Evolutionary conservation across 2,888 invertebrate genomes (phyloP).

Genomic region (Dicycla oo): DNA sequence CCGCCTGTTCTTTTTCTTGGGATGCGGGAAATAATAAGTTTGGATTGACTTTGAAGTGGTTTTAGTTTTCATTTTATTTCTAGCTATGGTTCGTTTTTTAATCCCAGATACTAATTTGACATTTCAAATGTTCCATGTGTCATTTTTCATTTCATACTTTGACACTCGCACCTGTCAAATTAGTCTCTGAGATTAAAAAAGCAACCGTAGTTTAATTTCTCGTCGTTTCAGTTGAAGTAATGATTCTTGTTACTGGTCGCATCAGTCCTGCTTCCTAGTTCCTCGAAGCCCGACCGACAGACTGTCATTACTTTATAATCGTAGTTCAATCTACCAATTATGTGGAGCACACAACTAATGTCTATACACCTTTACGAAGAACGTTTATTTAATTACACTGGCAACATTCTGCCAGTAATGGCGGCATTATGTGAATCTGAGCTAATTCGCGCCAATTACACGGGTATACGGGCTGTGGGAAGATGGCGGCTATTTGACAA

Average conservation of each 20-base stretch:
- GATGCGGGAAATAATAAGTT: not conserved
- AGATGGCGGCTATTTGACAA: constrained; percentile 61
- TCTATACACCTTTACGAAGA: constrained; percentile 43
- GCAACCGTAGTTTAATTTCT: not conserved
- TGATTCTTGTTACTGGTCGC: constrained; percentile 27
- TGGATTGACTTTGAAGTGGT: not conserved
- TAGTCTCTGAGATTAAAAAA: too few relatives aligned
- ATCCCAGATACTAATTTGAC: too few relatives aligned
- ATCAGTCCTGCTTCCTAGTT: constrained; percentile 26
- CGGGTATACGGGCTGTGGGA: constrained; percentile 76
- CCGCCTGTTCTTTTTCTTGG: not conserved
- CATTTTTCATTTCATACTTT: too few relatives aligned
- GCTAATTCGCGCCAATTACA: constrained; percentile 72
- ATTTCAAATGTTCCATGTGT: too few relatives aligned
- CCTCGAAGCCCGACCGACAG: constrained; percentile 25
- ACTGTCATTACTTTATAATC: constrained; percentile 51
- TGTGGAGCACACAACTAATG: constrained; percentile 35
- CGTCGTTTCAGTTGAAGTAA: constrained; percentile 1
- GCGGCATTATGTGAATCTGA: constrained; percentile 73
- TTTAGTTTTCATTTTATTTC: not conserved
- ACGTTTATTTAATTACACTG: constrained; percentile 62
- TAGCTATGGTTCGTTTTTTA: too few relatives aligned
- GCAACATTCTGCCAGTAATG: constrained; percentile 62
- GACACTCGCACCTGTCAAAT: too few relatives aligned
- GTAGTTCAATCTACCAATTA: constrained; percentile 46